A percentile compares a stretch with the other conserved stretches of the same genome.
Conservation (phyloP, 2,113 vertebrate species). For the Silurus glanis region DNA sequence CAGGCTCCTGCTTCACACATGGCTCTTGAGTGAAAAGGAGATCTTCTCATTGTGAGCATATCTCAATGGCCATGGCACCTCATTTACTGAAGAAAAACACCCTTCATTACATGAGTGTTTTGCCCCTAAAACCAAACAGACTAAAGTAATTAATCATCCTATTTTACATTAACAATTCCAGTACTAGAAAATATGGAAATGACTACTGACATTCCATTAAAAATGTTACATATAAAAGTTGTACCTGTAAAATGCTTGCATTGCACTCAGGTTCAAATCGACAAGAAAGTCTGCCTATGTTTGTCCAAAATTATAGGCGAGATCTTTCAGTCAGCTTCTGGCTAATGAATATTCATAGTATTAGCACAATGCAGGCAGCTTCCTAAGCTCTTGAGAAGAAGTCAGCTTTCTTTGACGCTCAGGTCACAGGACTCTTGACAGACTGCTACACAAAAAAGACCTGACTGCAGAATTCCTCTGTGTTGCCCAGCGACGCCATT, state of each 20-base stretch:
- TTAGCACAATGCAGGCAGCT: slow-evolving; percentile 55
- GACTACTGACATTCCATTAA: background rate
- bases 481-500: slow-evolving; percentile 76
- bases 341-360: slow-evolving; percentile 55
- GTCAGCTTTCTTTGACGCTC: slow-evolving; percentile 60
- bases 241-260: background rate
- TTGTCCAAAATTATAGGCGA: slow-evolving; percentile 35
- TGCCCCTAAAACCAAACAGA: slow-evolving; percentile 45
- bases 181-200: slow-evolving; percentile 7
- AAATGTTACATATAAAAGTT: background rate
- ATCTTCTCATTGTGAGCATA: slow-evolving; percentile 64
- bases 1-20: slow-evolving; percentile 68
- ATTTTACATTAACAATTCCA: slow-evolving; percentile 34
- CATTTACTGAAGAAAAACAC: slow-evolving; percentile 53
- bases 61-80: slow-evolving; percentile 52
- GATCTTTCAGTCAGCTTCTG: slow-evolving; percentile 35
- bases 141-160: slow-evolving; percentile 49
- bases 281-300: slow-evolving; percentile 1
- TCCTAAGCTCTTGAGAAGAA: slow-evolving; percentile 63
- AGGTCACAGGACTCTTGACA: slow-evolving; percentile 69
- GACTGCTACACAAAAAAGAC: slow-evolving; percentile 63
- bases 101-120: slow-evolving; percentile 39
- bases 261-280: slow-evolving; percentile 7
- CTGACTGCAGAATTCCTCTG: slow-evolving; percentile 77
- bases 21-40: slow-evolving; percentile 67